phyloP scores from a whole-genome alignment of 2,888 invertebrate species.

The Aelia acuminata region DNA sequence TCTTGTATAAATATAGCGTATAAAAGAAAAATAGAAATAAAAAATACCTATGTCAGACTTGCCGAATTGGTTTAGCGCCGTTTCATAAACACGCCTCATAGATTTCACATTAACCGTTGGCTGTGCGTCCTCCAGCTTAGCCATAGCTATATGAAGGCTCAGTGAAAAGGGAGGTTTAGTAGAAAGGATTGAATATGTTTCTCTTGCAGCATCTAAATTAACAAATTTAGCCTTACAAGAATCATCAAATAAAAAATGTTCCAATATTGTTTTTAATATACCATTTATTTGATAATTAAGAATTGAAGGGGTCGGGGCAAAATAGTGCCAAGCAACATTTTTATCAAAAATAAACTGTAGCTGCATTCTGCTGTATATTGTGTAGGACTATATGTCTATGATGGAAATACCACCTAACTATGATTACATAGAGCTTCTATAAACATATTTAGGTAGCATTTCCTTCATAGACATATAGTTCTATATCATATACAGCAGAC shows the following conservation, averaged over 20 bases:
- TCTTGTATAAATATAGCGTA: neutral
- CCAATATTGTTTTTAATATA: neutral
- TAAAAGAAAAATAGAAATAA: neutral
- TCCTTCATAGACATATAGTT: too few species aligned
- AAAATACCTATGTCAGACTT: conserved; percentile 71
- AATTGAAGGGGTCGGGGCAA: too few species aligned
- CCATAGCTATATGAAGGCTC: conserved; percentile 77
- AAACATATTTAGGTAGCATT: too few species aligned
- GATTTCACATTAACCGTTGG: conserved; percentile 71
- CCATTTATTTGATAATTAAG: too few species aligned
- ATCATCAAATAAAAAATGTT: neutral
- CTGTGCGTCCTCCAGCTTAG: conserved; percentile 70
- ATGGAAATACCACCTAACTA: too few species aligned
- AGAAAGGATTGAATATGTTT: conserved; percentile 75
- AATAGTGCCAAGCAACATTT: too few species aligned
- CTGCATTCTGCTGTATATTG: too few species aligned
- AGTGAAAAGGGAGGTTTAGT: conserved; percentile 75
- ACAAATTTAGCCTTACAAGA: neutral
- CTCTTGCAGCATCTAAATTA: conserved; percentile 72
- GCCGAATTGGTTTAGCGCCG: conserved; percentile 78
- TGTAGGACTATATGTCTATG: too few species aligned
- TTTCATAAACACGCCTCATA: conserved; percentile 76
- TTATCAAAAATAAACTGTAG: too few species aligned
- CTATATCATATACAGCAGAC: too few species aligned
- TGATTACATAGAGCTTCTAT: too few species aligned